Conservation (phyloP, 2,888 invertebrate species). For the Cryptophagus acutangulus region DNA sequence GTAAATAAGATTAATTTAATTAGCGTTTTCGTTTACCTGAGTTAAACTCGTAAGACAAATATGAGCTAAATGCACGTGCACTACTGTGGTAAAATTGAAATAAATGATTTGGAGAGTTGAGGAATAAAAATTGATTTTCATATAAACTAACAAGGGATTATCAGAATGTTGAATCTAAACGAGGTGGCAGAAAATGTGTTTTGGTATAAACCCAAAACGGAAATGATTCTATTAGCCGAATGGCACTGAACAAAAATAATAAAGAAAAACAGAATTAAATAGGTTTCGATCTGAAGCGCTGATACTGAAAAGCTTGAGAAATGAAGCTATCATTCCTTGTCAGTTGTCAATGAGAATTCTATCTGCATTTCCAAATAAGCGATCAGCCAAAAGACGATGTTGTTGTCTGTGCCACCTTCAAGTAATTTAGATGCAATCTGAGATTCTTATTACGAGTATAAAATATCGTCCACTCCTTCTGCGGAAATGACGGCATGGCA, state of each 20-base stretch:
- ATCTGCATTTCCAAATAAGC: conserved; percentile 33
- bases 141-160: conserved; percentile 1
- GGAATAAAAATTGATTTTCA: conserved; percentile 1
- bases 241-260: conserved; percentile 2
- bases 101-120: too few species aligned
- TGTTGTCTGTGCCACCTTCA: conserved; percentile 34
- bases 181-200: conserved; percentile 13
- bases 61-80: too few species aligned
- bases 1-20: too few species aligned
- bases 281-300: conserved; percentile 15
- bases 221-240: conserved; percentile 7
- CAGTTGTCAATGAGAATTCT: conserved; percentile 27
- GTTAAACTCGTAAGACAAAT: too few species aligned
- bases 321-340: conserved; percentile 31
- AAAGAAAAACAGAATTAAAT: conserved; percentile 13
- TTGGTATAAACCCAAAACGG: conserved; percentile 4
- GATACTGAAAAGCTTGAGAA: conserved; percentile 21
- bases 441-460: conserved; percentile 40
- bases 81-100: too few species aligned
- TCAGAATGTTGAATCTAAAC: conserved; percentile 15
- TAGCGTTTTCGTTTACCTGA: too few species aligned
- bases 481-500: conserved; percentile 40
- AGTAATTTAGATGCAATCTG: conserved; percentile 41
- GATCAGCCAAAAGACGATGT: too few species aligned
- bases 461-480: conserved; percentile 39